These are phyloP conservation scores for Ispidina picta DNA, from an alignment of 2,797 vertebrate species.

Conservation along the genomic window DNA sequence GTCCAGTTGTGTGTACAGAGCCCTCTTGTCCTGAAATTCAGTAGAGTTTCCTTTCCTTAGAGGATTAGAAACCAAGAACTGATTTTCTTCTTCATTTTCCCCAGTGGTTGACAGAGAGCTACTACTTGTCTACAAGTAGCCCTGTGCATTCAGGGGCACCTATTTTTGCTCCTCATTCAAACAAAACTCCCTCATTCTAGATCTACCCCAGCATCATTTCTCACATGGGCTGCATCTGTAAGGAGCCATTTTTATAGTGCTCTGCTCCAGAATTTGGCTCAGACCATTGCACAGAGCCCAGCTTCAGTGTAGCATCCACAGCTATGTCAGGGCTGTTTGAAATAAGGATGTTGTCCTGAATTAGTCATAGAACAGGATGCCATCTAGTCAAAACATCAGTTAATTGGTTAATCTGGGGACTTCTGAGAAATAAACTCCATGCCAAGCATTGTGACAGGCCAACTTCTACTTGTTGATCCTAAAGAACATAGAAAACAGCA, in stretches of 20 bases:
- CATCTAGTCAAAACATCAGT: neutral
- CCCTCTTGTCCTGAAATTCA: neutral
- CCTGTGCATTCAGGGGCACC: neutral
- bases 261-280: neutral
- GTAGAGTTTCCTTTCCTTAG: neutral
- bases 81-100: slow-evolving; percentile 1
- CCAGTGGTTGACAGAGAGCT: neutral
- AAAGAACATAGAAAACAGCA: neutral
- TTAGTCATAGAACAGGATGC: neutral
- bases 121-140: neutral
- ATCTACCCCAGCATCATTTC: neutral
- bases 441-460: neutral
- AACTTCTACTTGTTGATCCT: neutral
- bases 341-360: neutral
- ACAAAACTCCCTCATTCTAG: neutral
- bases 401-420: neutral
- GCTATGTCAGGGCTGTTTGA: neutral
- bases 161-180: neutral
- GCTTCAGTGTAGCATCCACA: neutral
- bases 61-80: neutral
- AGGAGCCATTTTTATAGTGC: neutral
- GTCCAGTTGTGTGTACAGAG: neutral
- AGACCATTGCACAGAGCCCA: neutral
- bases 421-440: neutral
- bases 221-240: neutral